phyloP scores from a whole-genome alignment of 92 coral and sea anemone species.

The Phenganax subtilis region DNA sequence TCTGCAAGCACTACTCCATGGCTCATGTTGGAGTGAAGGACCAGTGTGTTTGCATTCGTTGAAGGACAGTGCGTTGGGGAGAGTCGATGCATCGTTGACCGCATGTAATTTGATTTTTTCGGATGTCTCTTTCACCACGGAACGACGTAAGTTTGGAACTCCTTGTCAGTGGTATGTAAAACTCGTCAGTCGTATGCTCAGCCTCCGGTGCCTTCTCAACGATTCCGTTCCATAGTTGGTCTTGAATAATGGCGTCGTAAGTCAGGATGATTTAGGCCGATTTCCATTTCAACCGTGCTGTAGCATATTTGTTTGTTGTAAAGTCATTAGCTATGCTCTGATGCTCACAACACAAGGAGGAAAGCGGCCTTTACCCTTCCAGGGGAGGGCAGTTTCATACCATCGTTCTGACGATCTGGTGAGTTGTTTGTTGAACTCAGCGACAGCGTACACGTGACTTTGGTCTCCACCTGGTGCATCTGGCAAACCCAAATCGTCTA shows the following conservation, averaged over 20 bases:
- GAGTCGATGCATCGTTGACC: background rate
- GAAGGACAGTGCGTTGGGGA: background rate
- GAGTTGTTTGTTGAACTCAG: conserved; percentile 31
- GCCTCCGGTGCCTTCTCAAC: conserved; percentile 14
- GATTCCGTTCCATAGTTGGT: conserved; percentile 12
- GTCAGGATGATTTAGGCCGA: too few relatives aligned
- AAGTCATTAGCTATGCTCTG: background rate
- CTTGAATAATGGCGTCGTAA: conserved; percentile 20
- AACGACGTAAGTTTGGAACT: conserved; percentile 6
- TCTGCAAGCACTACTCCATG: conserved; percentile 22
- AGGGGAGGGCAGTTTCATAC: conserved; percentile 26
- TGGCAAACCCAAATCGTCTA: conserved; percentile 12
- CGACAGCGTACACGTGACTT: conserved; percentile 4
- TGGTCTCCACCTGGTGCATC: conserved; percentile 12
- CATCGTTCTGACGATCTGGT: conserved; percentile 2
- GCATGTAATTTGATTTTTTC: background rate
- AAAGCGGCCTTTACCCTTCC: background rate
- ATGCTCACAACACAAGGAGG: background rate
- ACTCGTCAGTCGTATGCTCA: background rate
- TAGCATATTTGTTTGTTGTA: conserved; percentile 10
- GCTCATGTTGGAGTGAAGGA: conserved; percentile 21
- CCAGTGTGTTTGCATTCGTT: conserved; percentile 31
- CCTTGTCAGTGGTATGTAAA: background rate
- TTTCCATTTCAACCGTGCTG: conserved; percentile 3
- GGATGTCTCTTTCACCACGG: conserved; percentile 2